Base-by-base conservation (phyloP, 2,888 invertebrate species). In the Timandra comae region DNA sequence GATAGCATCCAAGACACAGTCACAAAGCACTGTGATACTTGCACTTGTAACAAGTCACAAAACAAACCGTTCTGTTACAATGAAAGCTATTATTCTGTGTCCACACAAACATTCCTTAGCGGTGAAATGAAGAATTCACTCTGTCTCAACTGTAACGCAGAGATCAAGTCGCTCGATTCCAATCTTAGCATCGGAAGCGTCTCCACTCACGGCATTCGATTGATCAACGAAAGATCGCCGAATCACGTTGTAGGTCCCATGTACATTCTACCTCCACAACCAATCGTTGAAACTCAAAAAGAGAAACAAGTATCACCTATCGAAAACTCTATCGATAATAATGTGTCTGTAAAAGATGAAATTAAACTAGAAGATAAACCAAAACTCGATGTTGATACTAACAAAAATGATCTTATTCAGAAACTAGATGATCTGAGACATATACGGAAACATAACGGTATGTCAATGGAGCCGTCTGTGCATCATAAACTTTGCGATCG, bases 1-100 rank as follows among this genome's bases (percentile, higher is more conserved):
- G 95, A 96, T 59, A 88, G 94, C 39, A 95, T 95, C 52, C 91
- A 93, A 39, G 95, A 95, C 46, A 90, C 92, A 33, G 89, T 91
- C 30, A 88, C 91, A 1, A 93, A 93, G 69, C 95, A 95, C 63
- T 95, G 95, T 74, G 92, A 93, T 56, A 93, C 93, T 1, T 95
- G 95, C 58, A 90, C 90, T 25, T 95, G 95, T 67, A 86, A 88
- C 33, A 78, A 90, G 72, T 56, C 77, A 3, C 82, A 86, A 46
- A 78, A 63, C 30, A 86, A 86, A 55, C 86, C 86, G 6, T 86
- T 86, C 48, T 82, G 84, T 43, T 86, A 86, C 46, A 81, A 89
- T 68, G 70, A 88, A 59, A 72, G 85, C 29, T 87, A 82, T 66
- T 89, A 86, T 52, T 87, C 88, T 16, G 86, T 90, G 12, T 87